A percentile compares a stretch with the other conserved stretches of the same genome.
Evolutionary conservation across 2,888 invertebrate genomes (phyloP).

Genomic region (Dendrolimus houi): DNA sequence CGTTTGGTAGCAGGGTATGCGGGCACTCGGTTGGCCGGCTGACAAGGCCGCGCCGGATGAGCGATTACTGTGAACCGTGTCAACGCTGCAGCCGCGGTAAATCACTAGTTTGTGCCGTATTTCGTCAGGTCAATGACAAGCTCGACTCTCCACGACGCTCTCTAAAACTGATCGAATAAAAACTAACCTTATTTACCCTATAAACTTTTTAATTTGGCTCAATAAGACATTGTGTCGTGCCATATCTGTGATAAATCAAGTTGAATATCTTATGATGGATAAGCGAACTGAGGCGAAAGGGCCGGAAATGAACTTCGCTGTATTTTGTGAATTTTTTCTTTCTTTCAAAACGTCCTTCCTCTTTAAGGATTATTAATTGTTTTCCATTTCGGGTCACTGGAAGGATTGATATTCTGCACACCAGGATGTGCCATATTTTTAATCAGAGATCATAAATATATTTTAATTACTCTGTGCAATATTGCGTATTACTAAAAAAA

Average conservation of each 20-base stretch:
- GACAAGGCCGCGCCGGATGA: constrained; percentile 61
- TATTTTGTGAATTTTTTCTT: too few relatives aligned
- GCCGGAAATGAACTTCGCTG: too few relatives aligned
- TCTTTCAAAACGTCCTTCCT: too few relatives aligned
- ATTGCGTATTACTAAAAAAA: too few relatives aligned
- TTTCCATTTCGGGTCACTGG: too few relatives aligned
- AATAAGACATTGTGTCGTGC: not conserved
- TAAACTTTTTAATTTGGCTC: not conserved
- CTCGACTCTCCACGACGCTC: constrained; percentile 18
- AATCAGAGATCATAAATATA: too few relatives aligned
- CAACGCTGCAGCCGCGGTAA: constrained; percentile 52
- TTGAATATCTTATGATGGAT: not conserved
- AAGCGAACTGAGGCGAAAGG: too few relatives aligned
- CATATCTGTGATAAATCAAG: not conserved
- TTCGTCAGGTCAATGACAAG: constrained; percentile 49
- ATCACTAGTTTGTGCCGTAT: constrained; percentile 41
- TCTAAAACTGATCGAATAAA: not conserved
- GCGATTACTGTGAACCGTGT: constrained; percentile 61
- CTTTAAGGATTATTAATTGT: too few relatives aligned
- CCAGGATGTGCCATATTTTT: too few relatives aligned
- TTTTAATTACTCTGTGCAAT: too few relatives aligned
- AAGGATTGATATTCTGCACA: too few relatives aligned
- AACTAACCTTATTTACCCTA: not conserved
- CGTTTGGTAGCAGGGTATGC: not conserved
- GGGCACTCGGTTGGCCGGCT: constrained; percentile 15